These are phyloP conservation scores for Ichneumoninae sp. DNA, from an alignment of 2,888 invertebrate genomes.

Conservation along the genomic window DNA sequence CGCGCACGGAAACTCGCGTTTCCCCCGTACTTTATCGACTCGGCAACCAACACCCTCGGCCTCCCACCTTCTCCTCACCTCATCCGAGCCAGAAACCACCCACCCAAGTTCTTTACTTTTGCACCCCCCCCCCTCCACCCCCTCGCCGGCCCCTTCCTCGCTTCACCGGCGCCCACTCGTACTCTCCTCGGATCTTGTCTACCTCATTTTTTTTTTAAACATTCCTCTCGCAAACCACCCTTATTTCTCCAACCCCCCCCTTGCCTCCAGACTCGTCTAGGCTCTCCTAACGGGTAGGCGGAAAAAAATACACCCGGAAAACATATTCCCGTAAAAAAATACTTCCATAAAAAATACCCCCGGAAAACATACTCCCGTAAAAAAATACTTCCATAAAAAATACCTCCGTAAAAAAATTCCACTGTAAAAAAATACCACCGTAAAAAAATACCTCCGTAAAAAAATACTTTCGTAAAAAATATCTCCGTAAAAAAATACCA, in stretches of 20 bases:
- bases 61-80: constrained; percentile 55
- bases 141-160: constrained; percentile 67
- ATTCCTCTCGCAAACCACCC: constrained; percentile 8
- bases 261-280: no score
- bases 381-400: no score
- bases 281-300: no score
- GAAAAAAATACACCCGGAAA: no score
- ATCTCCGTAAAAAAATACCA: no score
- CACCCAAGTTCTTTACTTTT: constrained; percentile 12
- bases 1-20: constrained; percentile 77
- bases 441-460: no score
- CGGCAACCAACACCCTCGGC: constrained; percentile 79
- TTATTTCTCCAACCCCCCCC: not conserved
- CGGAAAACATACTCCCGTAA: no score
- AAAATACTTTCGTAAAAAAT: no score
- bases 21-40: constrained; percentile 82
- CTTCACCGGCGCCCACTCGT: constrained; percentile 42
- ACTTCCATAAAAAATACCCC: no score
- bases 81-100: constrained; percentile 26
- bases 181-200: constrained; percentile 7
- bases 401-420: no score
- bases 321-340: no score
- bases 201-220: constrained; percentile 23
- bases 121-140: constrained; percentile 35
- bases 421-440: no score